A percentile compares a stretch with the other conserved stretches of the same genome.
Evolutionary conservation across 2,797 vertebrate genomes (phyloP).

Genomic region (Lutjanus argentimaculatus): DNA sequence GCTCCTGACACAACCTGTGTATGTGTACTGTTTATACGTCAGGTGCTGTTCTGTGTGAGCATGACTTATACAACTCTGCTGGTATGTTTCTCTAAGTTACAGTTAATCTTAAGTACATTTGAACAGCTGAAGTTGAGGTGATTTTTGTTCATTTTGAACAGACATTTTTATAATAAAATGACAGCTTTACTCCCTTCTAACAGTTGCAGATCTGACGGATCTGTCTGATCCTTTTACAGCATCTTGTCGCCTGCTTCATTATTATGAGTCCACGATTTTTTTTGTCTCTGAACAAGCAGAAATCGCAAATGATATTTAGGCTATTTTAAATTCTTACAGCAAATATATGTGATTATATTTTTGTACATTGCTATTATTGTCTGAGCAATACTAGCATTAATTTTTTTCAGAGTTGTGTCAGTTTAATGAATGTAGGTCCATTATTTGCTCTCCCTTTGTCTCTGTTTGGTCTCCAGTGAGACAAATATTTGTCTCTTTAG

Average conservation of each 20-base stretch:
- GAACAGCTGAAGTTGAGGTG: not conserved
- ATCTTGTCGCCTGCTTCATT: too few relatives aligned
- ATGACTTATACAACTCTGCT: not conserved
- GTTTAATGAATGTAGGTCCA: too few relatives aligned
- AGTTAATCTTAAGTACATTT: too few relatives aligned
- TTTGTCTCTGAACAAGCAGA: not conserved
- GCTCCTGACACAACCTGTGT: too few relatives aligned
- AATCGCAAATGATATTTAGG: too few relatives aligned
- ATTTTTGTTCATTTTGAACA: not conserved
- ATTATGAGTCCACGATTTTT: not conserved
- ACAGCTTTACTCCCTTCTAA: not conserved
- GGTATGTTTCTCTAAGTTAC: not conserved
- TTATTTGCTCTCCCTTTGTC: not conserved
- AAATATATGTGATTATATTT: too few relatives aligned
- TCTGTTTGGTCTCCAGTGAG: not conserved
- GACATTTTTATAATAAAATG: not conserved
- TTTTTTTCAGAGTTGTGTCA: too few relatives aligned
- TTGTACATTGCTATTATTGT: too few relatives aligned
- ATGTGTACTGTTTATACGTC: too few relatives aligned
- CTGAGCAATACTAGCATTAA: too few relatives aligned
- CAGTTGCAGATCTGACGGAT: not conserved
- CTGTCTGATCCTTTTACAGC: not conserved
- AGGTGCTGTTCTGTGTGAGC: not conserved
- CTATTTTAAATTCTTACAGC: too few relatives aligned
- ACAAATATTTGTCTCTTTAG: not conserved